Conservation (phyloP, 2,797 vertebrate species). For the Sebastes trivittatus region DNA sequence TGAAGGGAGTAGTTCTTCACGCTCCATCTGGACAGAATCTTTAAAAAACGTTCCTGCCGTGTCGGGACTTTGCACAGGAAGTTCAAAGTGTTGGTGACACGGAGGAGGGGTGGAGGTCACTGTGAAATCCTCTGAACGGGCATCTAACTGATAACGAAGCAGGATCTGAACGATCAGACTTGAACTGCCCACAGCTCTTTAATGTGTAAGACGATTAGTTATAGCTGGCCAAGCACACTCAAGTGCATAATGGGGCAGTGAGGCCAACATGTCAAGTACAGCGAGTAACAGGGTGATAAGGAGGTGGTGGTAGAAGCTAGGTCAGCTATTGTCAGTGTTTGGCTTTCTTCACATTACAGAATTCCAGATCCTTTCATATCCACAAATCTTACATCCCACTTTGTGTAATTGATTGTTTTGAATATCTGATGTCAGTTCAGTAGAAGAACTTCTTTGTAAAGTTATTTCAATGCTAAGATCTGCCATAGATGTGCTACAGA, state of each 20-base stretch:
- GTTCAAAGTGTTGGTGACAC: conserved; percentile 29
- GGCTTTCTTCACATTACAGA: neutral
- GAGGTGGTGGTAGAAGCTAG: neutral
- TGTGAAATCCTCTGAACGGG: neutral
- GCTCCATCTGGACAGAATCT: conserved; percentile 54
- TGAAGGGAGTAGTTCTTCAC: conserved; percentile 39
- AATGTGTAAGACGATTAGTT: conserved; percentile 4
- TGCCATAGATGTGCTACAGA: neutral
- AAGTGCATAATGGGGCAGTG: neutral
- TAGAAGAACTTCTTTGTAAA: neutral
- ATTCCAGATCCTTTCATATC: neutral
- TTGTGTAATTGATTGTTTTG: neutral
- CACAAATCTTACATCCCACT: neutral
- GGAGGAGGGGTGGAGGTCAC: conserved; percentile 10
- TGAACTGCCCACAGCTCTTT: conserved; percentile 11
- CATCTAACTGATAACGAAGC: conserved; percentile 13
- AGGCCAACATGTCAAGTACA: conserved; percentile 12
- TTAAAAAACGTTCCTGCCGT: conserved; percentile 13
- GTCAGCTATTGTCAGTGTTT: neutral
- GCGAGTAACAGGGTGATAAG: neutral
- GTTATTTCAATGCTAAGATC: neutral
- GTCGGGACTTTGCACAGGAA: neutral
- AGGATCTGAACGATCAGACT: conserved; percentile 8
- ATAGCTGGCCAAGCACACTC: neutral
- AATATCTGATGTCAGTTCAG: neutral